Base-by-base conservation (phyloP, 2,797 vertebrate genomes). In the Trachurus trachurus region DNA sequence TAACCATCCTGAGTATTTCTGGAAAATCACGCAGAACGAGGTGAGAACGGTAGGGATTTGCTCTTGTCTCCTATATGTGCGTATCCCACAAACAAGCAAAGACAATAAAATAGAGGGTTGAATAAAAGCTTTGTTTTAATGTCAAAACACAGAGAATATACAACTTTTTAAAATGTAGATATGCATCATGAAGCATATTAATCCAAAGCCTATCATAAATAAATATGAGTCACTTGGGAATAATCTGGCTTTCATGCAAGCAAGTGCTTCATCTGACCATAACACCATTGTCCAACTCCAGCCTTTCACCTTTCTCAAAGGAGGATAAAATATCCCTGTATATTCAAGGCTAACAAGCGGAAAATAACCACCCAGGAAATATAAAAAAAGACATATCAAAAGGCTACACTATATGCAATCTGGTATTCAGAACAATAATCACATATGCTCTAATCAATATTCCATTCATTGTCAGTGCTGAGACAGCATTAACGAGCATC, bases 51-150 rank as follows among this genome's bases (percentile, higher is more conserved):
- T 1, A 53, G 22, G 65, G 19, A 58, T 9, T 3, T 9, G 1
- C 34, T 37, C 34, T 37, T 37, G 34, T 37, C 34, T 37, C 34
- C 8, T 37, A 9, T 44, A 9, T 44, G 11, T 0, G 19, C 22
- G 39, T 9, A 26, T 19, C 4, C 5, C 44, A 65, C 26, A 56
- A 42, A 64, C 19, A 66, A 71, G 52, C 37, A 71, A 60, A 45
- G 13, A 74, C 21, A 67, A 40, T 11, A 71, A 66, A 78, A 66
- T 8, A 44, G 10, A 80, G 11, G 45, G 37, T 49, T 3, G 34
- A 19, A 5, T 26, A 57, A 56, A 54, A 47, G 19, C 40, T 82
- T 84, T 70, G 73, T 80, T 85, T 68, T 71, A 57, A 81, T 58
- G 45, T 71, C 19, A 77, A 54, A 54, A 80, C 22, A 67, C 5